phyloP scores from a whole-genome alignment of 2,113 vertebrate species.

The Siphamia tubifer region DNA sequence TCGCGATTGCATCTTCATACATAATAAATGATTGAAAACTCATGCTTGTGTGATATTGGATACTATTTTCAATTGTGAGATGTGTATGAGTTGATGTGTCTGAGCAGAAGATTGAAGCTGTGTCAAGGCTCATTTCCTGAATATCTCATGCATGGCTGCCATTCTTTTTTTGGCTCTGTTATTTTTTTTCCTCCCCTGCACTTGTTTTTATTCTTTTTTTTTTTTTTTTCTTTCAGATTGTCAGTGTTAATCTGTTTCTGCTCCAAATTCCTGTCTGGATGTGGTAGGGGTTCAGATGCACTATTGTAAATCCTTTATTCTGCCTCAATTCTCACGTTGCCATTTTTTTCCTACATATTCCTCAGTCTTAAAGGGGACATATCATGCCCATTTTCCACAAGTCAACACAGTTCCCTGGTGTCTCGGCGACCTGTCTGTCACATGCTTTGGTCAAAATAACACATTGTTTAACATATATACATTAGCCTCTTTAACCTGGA shows the following conservation, averaged over 20 bases:
- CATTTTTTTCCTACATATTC: conserved; percentile 23
- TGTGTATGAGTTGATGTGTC: conserved; percentile 30
- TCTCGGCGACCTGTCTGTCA: too few species aligned
- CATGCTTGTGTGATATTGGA: not conserved
- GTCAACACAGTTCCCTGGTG: too few species aligned
- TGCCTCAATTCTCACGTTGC: not conserved
- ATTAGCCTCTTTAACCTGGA: too few species aligned
- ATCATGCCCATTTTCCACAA: too few species aligned
- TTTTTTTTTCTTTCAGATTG: not conserved
- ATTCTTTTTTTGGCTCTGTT: conserved; percentile 16
- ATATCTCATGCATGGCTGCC: conserved; percentile 50
- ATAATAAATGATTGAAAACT: conserved; percentile 24
- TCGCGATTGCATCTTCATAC: conserved; percentile 3
- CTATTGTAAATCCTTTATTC: conserved; percentile 25
- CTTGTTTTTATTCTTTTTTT: not conserved
- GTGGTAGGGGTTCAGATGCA: conserved; percentile 21
- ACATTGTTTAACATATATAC: too few species aligned
- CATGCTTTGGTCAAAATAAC: too few species aligned
- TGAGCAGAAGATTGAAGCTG: conserved; percentile 26
- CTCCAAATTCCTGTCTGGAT: conserved; percentile 22
- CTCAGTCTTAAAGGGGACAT: conserved; percentile 14
- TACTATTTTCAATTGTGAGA: conserved; percentile 22
- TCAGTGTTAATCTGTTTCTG: conserved; percentile 30
- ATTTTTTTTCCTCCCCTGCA: not conserved
- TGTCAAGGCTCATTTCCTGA: conserved; percentile 63